phyloP scores from a whole-genome alignment of 2,797 vertebrate species.

The Malacoctenus gilli region DNA sequence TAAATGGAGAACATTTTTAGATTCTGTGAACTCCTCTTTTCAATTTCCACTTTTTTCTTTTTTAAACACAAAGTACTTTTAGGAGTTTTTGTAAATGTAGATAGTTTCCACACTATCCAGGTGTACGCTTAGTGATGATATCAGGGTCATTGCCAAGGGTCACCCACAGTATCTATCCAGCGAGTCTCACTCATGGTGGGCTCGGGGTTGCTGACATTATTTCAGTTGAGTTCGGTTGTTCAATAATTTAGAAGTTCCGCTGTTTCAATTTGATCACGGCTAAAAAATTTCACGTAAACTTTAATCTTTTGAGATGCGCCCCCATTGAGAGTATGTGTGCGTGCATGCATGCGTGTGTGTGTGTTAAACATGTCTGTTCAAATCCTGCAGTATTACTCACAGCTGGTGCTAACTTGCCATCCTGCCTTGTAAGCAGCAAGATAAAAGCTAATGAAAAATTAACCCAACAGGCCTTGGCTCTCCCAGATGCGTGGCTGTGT shows the following conservation, averaged over 20 bases:
- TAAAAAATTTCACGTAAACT: too few species aligned
- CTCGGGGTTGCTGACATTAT: too few species aligned
- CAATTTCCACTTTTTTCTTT: neutral
- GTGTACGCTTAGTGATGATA: too few species aligned
- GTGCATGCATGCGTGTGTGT: neutral
- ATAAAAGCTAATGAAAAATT: slow-evolving; percentile 24
- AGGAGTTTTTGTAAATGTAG: too few species aligned
- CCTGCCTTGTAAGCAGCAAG: neutral
- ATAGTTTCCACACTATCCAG: too few species aligned
- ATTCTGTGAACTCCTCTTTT: neutral
- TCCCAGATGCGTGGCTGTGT: slow-evolving; percentile 17
- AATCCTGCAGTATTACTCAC: neutral
- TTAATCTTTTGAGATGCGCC: too few species aligned
- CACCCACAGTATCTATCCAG: too few species aligned
- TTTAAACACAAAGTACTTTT: neutral
- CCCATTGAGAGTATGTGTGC: neutral
- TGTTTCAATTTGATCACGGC: too few species aligned
- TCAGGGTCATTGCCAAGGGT: too few species aligned
- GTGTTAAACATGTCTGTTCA: neutral
- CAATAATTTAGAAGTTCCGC: too few species aligned
- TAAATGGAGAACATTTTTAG: neutral
- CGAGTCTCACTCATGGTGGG: too few species aligned
- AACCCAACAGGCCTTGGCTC: slow-evolving; percentile 7
- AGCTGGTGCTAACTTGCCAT: neutral
- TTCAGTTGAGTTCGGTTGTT: too few species aligned